A percentile compares a stretch with the other conserved stretches of the same genome.
phyloP scores from a whole-genome alignment of 2,888 invertebrate species.

The Drosophila algonquin region DNA sequence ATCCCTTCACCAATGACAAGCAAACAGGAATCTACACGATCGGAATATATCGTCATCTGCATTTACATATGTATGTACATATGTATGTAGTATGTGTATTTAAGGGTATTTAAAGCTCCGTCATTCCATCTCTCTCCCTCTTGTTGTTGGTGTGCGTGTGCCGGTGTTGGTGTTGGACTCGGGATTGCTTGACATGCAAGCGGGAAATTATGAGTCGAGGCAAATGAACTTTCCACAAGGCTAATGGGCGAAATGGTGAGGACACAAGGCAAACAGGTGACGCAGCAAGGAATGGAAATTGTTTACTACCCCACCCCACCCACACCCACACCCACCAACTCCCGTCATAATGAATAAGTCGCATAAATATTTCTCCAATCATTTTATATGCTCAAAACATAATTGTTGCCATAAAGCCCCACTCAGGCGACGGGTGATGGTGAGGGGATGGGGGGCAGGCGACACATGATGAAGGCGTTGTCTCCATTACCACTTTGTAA shows the following conservation, averaged over 20 bases:
- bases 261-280: slow-evolving; percentile 64
- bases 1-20: neutral
- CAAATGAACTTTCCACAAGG: slow-evolving; percentile 80
- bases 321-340: slow-evolving; percentile 9
- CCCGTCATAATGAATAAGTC: slow-evolving; percentile 17
- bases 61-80: too few relatives aligned
- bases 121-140: neutral
- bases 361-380: slow-evolving; percentile 54
- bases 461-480: slow-evolving; percentile 45
- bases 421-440: slow-evolving; percentile 11
- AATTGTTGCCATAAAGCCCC: slow-evolving; percentile 38
- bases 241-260: slow-evolving; percentile 61
- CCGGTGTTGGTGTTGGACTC: slow-evolving; percentile 29
- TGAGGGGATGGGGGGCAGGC: slow-evolving; percentile 4
- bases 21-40: neutral
- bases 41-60: neutral
- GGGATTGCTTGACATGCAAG: slow-evolving; percentile 69
- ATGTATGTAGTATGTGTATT: too few relatives aligned
- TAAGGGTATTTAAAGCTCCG: slow-evolving; percentile 1
- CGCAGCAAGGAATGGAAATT: slow-evolving; percentile 24
- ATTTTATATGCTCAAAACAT: slow-evolving; percentile 45
- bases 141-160: neutral
- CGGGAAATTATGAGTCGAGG: slow-evolving; percentile 76
- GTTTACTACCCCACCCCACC: slow-evolving; percentile 38
- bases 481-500: slow-evolving; percentile 47